These are phyloP conservation scores for Drosophila mettleri DNA, from an alignment of 2,888 invertebrate species.

Conservation along the genomic window DNA sequence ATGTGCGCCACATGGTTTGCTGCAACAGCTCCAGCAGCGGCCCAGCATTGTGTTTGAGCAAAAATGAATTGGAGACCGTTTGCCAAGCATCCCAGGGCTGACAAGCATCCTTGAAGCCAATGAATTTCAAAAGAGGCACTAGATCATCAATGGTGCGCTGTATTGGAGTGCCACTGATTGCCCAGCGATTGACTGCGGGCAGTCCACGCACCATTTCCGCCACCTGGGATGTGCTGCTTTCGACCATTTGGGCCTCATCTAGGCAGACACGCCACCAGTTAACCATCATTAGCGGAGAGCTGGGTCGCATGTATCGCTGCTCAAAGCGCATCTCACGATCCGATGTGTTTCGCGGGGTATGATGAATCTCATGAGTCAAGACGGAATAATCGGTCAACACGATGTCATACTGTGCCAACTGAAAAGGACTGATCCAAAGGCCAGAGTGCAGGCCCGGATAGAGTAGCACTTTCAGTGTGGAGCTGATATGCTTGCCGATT, in stretches of 20 bases:
- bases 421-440: conserved; percentile 86
- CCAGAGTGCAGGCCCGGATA: conserved; percentile 85
- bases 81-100: conserved; percentile 73
- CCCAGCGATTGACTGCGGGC: conserved; percentile 89
- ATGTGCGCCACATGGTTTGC: conserved; percentile 88
- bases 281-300: conserved; percentile 89
- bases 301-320: conserved; percentile 88
- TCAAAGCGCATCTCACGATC: conserved; percentile 86
- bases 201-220: conserved; percentile 85
- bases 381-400: conserved; percentile 90
- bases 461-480: conserved; percentile 85
- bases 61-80: conserved; percentile 70
- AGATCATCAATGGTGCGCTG: conserved; percentile 87
- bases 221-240: conserved; percentile 87
- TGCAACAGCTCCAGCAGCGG: conserved; percentile 72
- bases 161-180: conserved; percentile 90
- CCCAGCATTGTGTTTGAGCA: conserved; percentile 45
- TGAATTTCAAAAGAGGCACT: conserved; percentile 82
- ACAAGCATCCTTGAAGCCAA: conserved; percentile 82
- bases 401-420: conserved; percentile 88
- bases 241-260: conserved; percentile 93
- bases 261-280: conserved; percentile 92
- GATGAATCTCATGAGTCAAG: conserved; percentile 88
- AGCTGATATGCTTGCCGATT: conserved; percentile 87
- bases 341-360: conserved; percentile 86